Conservation (phyloP, 1,140 invertebrate genomes). For the Tetramorium parvispinum region DNA sequence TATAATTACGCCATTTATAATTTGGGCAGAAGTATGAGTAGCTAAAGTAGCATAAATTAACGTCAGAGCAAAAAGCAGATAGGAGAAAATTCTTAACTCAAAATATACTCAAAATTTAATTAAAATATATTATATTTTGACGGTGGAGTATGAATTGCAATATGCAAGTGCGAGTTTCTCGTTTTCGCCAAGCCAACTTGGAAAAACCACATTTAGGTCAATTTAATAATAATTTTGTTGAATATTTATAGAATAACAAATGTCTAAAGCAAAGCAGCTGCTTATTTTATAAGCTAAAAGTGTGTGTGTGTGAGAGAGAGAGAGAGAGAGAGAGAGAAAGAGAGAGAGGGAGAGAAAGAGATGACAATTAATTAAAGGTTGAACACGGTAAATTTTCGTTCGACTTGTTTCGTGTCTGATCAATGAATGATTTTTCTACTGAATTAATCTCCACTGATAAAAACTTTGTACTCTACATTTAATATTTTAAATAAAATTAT, state of each 20-base stretch:
- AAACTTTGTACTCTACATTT: neutral
- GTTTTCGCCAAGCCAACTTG: constrained; percentile 20
- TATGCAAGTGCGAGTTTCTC: neutral
- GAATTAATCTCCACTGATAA: neutral
- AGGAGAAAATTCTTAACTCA: constrained; percentile 6
- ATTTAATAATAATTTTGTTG: constrained; percentile 32
- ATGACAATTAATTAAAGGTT: neutral
- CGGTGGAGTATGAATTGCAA: neutral
- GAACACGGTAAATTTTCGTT: neutral
- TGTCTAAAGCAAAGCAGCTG: neutral
- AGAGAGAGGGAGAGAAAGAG: too few relatives aligned
- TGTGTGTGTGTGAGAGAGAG: too few relatives aligned
- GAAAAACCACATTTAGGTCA: neutral
- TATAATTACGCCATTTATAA: neutral
- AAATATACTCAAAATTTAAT: constrained; percentile 19
- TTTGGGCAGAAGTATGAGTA: neutral
- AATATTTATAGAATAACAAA: neutral
- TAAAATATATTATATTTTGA: constrained; percentile 27
- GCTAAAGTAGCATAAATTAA: constrained; percentile 2
- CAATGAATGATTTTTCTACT: constrained; percentile 21
- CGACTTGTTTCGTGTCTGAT: neutral
- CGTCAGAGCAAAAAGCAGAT: neutral
- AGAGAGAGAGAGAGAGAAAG: too few relatives aligned
- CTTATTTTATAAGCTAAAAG: neutral
- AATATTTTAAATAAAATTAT: neutral